Evolutionary conservation across 2,797 vertebrate genomes (phyloP).

Genomic region (Orientallactaga sibirica): DNA sequence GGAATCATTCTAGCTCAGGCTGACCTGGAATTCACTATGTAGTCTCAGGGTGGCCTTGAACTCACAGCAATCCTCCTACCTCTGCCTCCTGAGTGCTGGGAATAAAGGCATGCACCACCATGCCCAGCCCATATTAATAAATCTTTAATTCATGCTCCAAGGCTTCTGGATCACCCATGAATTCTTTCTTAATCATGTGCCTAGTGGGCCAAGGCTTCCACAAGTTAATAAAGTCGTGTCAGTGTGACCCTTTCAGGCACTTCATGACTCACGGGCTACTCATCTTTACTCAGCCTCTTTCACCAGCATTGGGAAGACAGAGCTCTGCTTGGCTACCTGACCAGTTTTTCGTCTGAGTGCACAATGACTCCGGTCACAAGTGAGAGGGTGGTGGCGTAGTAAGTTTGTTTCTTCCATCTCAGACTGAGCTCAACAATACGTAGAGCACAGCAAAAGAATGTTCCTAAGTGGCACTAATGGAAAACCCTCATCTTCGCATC

Average conservation of each 20-base stretch:
- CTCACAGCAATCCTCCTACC: too few species aligned
- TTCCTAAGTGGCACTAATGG: not conserved
- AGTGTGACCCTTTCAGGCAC: not conserved
- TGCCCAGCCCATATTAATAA: too few species aligned
- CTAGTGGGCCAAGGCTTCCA: not conserved
- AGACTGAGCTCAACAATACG: not conserved
- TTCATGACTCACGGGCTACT: slow-evolving; percentile 3
- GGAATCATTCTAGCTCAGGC: too few species aligned
- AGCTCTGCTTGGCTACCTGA: not conserved
- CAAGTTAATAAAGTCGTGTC: slow-evolving; percentile 29
- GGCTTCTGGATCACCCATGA: not conserved
- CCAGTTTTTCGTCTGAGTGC: not conserved
- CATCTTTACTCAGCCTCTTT: not conserved
- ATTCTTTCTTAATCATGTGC: not conserved
- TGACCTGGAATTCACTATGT: too few species aligned
- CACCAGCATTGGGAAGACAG: not conserved
- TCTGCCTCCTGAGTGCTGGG: too few species aligned
- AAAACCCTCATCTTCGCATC: not conserved
- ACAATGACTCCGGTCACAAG: not conserved
- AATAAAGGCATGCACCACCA: too few species aligned
- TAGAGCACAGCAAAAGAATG: not conserved
- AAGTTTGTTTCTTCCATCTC: not conserved
- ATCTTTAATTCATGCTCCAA: not conserved
- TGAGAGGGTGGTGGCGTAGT: not conserved
- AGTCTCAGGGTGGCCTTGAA: too few species aligned